Base-by-base conservation (phyloP, 1,140 invertebrate genomes). In the Halictus rubicundus region DNA sequence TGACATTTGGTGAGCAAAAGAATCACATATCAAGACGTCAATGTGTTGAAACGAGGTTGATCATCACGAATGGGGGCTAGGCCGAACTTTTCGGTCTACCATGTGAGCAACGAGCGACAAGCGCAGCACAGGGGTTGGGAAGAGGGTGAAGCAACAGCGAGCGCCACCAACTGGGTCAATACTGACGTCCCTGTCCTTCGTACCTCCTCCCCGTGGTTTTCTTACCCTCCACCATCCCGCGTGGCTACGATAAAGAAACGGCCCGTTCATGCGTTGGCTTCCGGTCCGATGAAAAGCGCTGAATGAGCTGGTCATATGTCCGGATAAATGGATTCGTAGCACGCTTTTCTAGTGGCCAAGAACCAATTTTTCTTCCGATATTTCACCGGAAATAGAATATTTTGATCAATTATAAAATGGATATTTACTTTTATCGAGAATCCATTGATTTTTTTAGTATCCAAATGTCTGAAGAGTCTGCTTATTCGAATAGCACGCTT, bases 141-240 rank as follows among this genome's bases (percentile, higher is more conserved):
- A 78, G 72, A 81, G 73, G 83, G 69, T 54, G 79, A 85, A 82
- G 78, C 78, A 80, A 80, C 78, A 74, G 70, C 68, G 71, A 87
- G 79, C 80, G 78, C 78, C 85, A 79, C 81, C 82, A 82, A 89
- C 88, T 90, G 88, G 89, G 89, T 90, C 89, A 90, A 90, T 90
- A 90, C 87, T 89, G 78, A 82, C 82, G 71, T 85, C 72, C 79
- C 82, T 86, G 83, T 86, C 80, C 83, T 88, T 87, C 81, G 72
- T 46, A 12, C 60, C 23, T 60, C 23, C 65, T 60, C 49, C 63
- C 68, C n/a, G 39, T 66, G 68, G 46, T 77, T 39, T 70, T 63
- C 46, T 71, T 71, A 60, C 37, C 57, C n/a, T 68, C 14, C 39
- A 32, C 6, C 46, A 12, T 25, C 71, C 46, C 59, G 59, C 42